Percentiles rank a stretch among this genome's conserved stretches.
These are phyloP conservation scores for Belonocnema kinseyi DNA, from an alignment of 1,140 invertebrate species.

Conservation along the genomic window DNA sequence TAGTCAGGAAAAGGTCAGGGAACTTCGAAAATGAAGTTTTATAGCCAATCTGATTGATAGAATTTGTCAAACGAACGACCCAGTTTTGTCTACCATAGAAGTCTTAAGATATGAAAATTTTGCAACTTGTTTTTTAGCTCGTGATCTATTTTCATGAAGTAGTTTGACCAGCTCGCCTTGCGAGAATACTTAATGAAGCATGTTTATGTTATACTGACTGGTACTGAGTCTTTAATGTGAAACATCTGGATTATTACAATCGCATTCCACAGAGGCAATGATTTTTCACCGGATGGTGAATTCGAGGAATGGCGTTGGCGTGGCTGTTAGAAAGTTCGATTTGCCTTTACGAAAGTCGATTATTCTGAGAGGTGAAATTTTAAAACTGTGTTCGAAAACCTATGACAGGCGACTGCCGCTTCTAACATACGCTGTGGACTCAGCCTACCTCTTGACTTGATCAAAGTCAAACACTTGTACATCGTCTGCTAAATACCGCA, in stretches of 20 bases:
- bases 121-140: not conserved
- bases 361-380: conserved; percentile 31
- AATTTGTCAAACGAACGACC: too few species aligned
- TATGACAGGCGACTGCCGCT: conserved; percentile 44
- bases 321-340: conserved; percentile 47
- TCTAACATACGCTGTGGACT: conserved; percentile 39
- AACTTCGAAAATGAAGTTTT: too few species aligned
- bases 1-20: too few species aligned
- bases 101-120: not conserved
- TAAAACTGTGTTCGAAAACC: conserved; percentile 39
- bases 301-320: conserved; percentile 46
- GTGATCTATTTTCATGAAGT: not conserved
- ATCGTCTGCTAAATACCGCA: conserved; percentile 2
- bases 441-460: conserved; percentile 28
- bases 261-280: conserved; percentile 20
- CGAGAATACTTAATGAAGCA: not conserved
- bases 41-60: too few species aligned
- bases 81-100: too few species aligned
- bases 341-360: conserved; percentile 51
- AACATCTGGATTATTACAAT: conserved; percentile 5
- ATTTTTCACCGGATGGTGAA: conserved; percentile 34
- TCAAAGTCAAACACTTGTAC: conserved; percentile 28
- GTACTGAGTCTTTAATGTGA: not conserved
- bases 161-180: not conserved
- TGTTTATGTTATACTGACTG: conserved; percentile 4